Evolutionary conservation across 2,113 vertebrate species (phyloP), one percentile per base, ranked within the genome.

Genomic region (Anoplopoma fimbria): DNA sequence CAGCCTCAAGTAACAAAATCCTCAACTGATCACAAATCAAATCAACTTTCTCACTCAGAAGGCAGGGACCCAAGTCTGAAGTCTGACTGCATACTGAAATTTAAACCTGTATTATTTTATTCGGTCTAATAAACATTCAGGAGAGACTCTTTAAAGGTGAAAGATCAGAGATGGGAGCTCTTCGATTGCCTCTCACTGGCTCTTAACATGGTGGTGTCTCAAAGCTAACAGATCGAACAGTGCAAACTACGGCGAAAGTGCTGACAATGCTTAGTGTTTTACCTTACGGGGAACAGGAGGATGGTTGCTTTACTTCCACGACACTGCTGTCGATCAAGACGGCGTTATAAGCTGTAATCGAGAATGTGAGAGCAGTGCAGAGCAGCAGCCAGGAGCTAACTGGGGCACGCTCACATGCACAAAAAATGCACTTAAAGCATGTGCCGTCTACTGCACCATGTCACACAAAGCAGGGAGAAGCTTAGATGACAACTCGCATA

Each of bases 21-120:
- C 80, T 85, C 62, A 21, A 34, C 80, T 79, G 72, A 89, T 89
- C 83, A 85, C 84, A 75, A 83, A 88, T 88, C 72, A 90, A 85
- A 91, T 85, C 69, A 68, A 80, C 85, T 84, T 82, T n/a, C 58
- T 86, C 58, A 53, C 80, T 82, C 73, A 67, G 31, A 77, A 55
- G 87, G 84, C 79, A 61, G 33, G 62, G 69, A 74, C 69, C 69
- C 75, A 81, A 72, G 77, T 70, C 82, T 70, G 34, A 86, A 64
- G 63, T 86, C 72, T 75, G 76, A 61, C 34, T 72, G 81, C 31
- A 23, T 62, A 13, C 29, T 78, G 51, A 75, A 67, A 79, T 58
- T 80, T 81, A 90, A 89, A 86, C 61, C 19, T 4, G 51, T 87
- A 69, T 88, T 42, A 74, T 65, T 75, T 70, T 71, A 58, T 86